Evolutionary conservation across 2,888 invertebrate species (phyloP).

Genomic region (Antitype chi): DNA sequence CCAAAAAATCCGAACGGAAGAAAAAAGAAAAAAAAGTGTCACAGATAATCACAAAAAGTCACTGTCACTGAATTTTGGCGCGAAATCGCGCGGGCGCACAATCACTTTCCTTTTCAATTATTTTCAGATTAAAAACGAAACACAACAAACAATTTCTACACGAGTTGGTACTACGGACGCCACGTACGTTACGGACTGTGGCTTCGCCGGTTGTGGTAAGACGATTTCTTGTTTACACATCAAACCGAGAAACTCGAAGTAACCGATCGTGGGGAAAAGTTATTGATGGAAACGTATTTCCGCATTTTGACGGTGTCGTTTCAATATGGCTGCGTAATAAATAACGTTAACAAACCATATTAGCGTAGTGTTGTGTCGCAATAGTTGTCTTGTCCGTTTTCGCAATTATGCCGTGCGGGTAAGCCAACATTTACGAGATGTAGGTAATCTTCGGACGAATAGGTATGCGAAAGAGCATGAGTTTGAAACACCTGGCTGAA

Average conservation of each 20-base stretch:
- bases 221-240: constrained; percentile 85
- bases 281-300: constrained; percentile 77
- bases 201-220: constrained; percentile 86
- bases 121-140: constrained; percentile 48
- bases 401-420: constrained; percentile 73
- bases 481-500: not conserved
- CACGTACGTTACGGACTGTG: constrained; percentile 85
- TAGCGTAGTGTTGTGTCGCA: constrained; percentile 72
- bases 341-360: constrained; percentile 75
- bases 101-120: constrained; percentile 69
- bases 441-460: constrained; percentile 46
- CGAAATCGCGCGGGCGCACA: constrained; percentile 71
- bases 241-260: constrained; percentile 72
- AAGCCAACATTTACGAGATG: constrained; percentile 63
- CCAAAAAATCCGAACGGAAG: constrained; percentile 69
- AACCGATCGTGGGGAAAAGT: constrained; percentile 81
- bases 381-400: constrained; percentile 77
- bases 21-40: constrained; percentile 71
- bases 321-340: constrained; percentile 82
- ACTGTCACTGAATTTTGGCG: constrained; percentile 79
- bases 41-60: constrained; percentile 78
- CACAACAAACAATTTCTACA: constrained; percentile 56
- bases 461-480: constrained; percentile 18
- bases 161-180: constrained; percentile 72
- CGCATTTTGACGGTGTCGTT: constrained; percentile 77